phyloP scores from a whole-genome alignment of 2,888 invertebrate genomes.

The Epinotia brunnichana region DNA sequence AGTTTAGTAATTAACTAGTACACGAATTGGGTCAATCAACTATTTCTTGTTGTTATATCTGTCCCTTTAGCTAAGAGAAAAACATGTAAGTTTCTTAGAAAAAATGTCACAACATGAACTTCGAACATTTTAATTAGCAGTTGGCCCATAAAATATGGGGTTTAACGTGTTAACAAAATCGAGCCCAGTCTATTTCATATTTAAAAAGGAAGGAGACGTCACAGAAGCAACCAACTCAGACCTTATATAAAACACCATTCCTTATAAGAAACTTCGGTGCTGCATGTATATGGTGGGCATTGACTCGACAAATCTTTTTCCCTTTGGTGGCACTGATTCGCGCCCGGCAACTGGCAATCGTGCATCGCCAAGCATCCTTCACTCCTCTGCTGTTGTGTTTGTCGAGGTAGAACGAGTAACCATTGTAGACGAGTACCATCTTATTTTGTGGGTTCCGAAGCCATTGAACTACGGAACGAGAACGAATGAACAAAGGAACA shows the following conservation, averaged over 20 bases:
- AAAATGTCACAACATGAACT: no score
- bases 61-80: no score
- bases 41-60: no score
- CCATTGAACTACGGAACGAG: conserved; percentile 2
- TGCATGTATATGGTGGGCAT: background rate
- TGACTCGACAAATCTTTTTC: background rate
- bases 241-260: conserved; percentile 2
- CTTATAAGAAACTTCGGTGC: background rate
- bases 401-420: conserved; percentile 10
- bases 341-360: background rate
- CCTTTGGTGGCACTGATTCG: conserved; percentile 6
- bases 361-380: background rate
- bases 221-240: background rate
- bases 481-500: no score
- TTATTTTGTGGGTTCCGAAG: background rate
- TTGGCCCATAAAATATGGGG: no score
- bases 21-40: no score
- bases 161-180: no score
- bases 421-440: background rate
- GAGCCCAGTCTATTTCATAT: no score
- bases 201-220: no score
- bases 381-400: conserved; percentile 7
- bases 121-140: no score
- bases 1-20: no score
- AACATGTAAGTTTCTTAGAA: no score